Conservation (phyloP, 2,113 vertebrate genomes). For the Dipodomys merriami region DNA sequence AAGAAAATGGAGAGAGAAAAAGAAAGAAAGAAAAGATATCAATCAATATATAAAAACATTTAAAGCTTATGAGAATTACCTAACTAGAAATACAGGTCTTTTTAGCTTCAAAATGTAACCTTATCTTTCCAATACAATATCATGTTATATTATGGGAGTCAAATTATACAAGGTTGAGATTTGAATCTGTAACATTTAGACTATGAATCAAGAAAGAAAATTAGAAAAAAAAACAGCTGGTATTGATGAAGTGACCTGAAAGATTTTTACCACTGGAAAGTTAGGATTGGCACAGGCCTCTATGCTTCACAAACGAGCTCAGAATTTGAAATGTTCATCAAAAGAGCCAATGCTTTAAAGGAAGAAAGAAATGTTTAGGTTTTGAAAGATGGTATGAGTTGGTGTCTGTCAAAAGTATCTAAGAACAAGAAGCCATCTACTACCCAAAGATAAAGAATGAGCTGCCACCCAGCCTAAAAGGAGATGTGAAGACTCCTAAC, state of each 20-base stretch:
- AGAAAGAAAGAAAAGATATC: neutral
- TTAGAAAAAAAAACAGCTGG: constrained; percentile 11
- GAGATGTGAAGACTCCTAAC: neutral
- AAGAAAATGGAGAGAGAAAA: neutral
- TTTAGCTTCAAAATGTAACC: constrained; percentile 2
- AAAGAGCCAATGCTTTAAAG: neutral
- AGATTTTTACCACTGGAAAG: constrained; percentile 12
- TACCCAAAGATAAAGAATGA: neutral
- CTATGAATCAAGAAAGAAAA: constrained; percentile 27
- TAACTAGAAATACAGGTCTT: neutral
- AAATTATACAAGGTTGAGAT: neutral
- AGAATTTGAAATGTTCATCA: neutral
- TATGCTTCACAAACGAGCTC: neutral
- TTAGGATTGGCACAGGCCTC: neutral
- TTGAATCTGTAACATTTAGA: constrained; percentile 22
- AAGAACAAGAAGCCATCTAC: neutral
- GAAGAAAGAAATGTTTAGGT: neutral
- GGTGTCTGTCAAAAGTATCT: neutral
- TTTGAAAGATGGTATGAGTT: neutral
- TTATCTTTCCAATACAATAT: neutral
- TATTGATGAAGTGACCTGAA: neutral
- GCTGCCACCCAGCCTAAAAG: neutral
- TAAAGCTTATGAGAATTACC: neutral
- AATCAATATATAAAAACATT: too few species aligned
- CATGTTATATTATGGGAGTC: neutral